These are phyloP conservation scores for Larimichthys polyactis DNA, from an alignment of 2,113 vertebrate genomes.

Conservation along the genomic window DNA sequence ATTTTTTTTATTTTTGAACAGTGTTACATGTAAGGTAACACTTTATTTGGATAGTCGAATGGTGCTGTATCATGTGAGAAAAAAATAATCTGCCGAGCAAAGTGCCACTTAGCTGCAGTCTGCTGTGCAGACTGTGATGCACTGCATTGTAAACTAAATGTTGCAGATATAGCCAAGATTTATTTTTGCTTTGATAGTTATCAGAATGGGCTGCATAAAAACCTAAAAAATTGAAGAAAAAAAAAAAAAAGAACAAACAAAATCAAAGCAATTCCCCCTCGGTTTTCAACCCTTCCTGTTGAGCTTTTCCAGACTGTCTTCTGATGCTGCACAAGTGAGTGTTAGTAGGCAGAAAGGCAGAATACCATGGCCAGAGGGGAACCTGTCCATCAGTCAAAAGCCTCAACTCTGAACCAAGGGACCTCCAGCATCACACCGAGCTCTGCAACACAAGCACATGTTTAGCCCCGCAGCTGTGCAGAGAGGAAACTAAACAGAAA, in stretches of 20 bases:
- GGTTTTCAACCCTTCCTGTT: conserved; percentile 41
- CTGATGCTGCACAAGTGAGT: conserved; percentile 41
- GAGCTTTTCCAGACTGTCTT: conserved; percentile 46
- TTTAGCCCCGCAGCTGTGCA: conserved; percentile 72
- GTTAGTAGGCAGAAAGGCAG: conserved; percentile 44
- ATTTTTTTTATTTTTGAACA: conserved; percentile 1
- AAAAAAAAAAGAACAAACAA: background rate
- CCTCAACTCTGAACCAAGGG: conserved; percentile 68
- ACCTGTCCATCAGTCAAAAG: conserved; percentile 71
- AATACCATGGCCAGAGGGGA: conserved; percentile 62
- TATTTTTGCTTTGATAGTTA: background rate
- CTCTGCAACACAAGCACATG: conserved; percentile 65
- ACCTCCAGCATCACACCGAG: conserved; percentile 54
- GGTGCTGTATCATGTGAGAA: conserved; percentile 23
- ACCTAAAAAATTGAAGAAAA: background rate
- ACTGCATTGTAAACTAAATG: background rate
- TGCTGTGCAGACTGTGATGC: background rate
- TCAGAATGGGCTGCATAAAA: background rate
- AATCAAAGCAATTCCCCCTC: conserved; percentile 54
- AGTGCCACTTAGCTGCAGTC: conserved; percentile 29
- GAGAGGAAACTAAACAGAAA: conserved; percentile 70
- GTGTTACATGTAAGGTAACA: conserved; percentile 32
- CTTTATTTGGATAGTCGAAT: conserved; percentile 19
- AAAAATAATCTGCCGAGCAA: conserved; percentile 7
- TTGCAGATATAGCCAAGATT: background rate